A percentile compares a stretch with the other conserved stretches of the same genome.
Evolutionary conservation across 30 jellyfish, hydroid and myxozoan genomes (phyloP).

Genomic region (Hydractinia echinata): DNA sequence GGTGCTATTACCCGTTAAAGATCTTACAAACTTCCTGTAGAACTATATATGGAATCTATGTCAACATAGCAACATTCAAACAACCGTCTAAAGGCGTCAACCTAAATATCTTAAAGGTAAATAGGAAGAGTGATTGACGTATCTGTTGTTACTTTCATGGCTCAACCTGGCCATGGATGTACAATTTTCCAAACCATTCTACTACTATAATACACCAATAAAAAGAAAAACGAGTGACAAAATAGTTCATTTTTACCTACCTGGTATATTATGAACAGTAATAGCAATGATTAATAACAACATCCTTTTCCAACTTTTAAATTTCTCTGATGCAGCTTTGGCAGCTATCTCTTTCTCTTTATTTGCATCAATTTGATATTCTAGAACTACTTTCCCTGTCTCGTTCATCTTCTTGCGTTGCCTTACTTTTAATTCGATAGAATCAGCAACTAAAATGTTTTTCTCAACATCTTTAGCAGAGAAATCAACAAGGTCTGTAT

Average conservation of each 20-base stretch:
- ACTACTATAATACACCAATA: too few species aligned
- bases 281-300: slow-evolving; percentile 73
- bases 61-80: too few species aligned
- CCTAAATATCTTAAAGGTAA: too few species aligned
- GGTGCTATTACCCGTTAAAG: too few species aligned
- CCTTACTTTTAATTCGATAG: slow-evolving; percentile 16
- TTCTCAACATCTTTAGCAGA: neutral
- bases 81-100: too few species aligned
- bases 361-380: slow-evolving; percentile 24
- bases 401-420: slow-evolving; percentile 9
- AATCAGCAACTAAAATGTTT: neutral
- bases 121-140: too few species aligned
- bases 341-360: slow-evolving; percentile 8
- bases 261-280: slow-evolving; percentile 89
- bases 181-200: too few species aligned
- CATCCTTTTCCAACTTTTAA: slow-evolving; percentile 88
- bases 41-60: too few species aligned
- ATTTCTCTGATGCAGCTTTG: slow-evolving; percentile 19
- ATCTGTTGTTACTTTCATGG: too few species aligned
- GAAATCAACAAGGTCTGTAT: neutral
- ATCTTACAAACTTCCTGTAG: too few species aligned
- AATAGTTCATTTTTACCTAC: slow-evolving; percentile 14
- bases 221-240: too few species aligned
- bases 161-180: too few species aligned
- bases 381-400: slow-evolving; percentile 13